Conservation (phyloP, 2,888 invertebrate genomes). For the Xestoiulus laeticollis region DNA sequence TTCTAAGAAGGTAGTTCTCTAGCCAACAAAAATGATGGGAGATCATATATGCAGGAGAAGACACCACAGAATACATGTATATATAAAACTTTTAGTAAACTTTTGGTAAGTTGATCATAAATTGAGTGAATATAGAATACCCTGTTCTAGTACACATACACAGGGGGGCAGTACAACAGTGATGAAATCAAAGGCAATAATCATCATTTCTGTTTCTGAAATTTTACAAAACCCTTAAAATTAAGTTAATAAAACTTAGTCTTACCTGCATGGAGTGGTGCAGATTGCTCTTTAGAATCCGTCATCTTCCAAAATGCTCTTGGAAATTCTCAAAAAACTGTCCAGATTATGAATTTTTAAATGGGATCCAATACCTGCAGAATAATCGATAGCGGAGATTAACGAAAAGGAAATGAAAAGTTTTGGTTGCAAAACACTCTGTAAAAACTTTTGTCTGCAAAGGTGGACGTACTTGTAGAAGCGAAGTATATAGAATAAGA, state of each 20-base stretch:
- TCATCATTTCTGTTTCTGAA: neutral
- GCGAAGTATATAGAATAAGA: neutral
- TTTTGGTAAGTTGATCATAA: no score
- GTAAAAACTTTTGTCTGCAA: neutral
- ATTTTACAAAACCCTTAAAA: neutral
- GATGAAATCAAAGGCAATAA: neutral
- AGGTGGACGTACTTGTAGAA: conserved; percentile 21
- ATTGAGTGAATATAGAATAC: no score
- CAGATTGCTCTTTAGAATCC: neutral
- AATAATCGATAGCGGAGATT: conserved; percentile 6
- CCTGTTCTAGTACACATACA: no score
- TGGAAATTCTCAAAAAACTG: neutral
- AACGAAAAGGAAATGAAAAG: neutral
- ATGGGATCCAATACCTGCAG: neutral
- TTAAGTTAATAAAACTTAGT: neutral
- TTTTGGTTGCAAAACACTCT: neutral
- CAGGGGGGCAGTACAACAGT: neutral
- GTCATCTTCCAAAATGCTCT: neutral
- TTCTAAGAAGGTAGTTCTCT: no score
- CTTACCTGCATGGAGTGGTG: neutral
- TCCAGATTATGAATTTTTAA: neutral
- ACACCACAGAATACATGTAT: no score
- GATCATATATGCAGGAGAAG: no score
- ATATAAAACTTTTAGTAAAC: no score
- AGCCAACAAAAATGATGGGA: no score